Base-by-base conservation (phyloP, 2,797 vertebrate genomes). In the Eutrigla gurnardus region DNA sequence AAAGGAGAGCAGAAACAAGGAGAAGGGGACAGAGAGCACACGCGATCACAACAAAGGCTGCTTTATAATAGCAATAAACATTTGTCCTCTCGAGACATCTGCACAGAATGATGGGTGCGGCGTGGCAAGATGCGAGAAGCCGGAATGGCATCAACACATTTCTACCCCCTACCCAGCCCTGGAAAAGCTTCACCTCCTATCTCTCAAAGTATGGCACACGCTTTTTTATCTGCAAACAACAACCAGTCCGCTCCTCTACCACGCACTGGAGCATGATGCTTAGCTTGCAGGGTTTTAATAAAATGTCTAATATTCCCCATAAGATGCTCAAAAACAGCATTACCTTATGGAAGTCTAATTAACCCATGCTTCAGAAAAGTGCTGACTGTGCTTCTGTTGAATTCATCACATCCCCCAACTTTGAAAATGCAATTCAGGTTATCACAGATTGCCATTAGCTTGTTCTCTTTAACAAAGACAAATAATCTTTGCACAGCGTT, bases 1-100 rank as follows among this genome's bases (percentile, higher is more conserved):
- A 95, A 94, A 93, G 90, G 83, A 88, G 85, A 88, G 88, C 87
- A 89, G 91, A 91, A 93, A 93, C 86, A 90, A 91, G 90, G 86
- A 85, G 90, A 88, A 81, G 83, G 88, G 91, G 86, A 87, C 82
- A 86, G 86, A 86, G 81, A 86, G 78, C 83, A 78, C 89, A 91
- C 79, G 80, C 90, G 85, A 94, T 94, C 92, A 94, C 92, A 94
- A 95, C 93, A 96, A 95, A 94, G 92, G 77, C 93, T 93, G 93
- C 91, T 89, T 94, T 89, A 93, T 92, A 94, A 94, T 91, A 89
- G 93, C 93, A 94, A 95, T 95, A 94, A 95, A 95, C 93, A 95
- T 93, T 86, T 84, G 88, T 92, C 87, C 93, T 92, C 90, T 91
- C 55, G 63, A 93, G 93, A 93, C 89, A 84, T 89, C 81, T 89